Conservation (phyloP, 2,797 vertebrate species). For the Echeneis naucrates region DNA sequence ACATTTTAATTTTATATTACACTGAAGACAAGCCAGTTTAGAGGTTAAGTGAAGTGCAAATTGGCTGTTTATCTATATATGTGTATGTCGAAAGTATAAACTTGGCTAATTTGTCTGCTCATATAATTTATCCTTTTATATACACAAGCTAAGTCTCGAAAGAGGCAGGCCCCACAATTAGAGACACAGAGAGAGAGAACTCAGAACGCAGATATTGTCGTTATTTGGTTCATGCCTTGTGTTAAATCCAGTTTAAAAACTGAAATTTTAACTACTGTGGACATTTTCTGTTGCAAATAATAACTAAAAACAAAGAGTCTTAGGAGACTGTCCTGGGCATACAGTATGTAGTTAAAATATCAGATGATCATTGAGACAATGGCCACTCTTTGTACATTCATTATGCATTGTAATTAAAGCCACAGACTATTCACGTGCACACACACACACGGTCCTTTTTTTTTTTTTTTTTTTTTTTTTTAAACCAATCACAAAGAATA, state of each 20-base stretch:
- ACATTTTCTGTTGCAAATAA: neutral
- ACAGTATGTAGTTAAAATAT: neutral
- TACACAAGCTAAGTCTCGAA: too few relatives aligned
- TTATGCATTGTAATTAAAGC: conserved; percentile 43
- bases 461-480: conserved; percentile 39
- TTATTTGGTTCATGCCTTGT: neutral
- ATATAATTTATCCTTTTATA: too few relatives aligned
- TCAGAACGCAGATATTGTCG: neutral
- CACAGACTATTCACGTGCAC: neutral
- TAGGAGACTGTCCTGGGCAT: neutral
- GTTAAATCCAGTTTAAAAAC: neutral
- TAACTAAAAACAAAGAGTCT: neutral
- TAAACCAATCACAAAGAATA: conserved; percentile 71
- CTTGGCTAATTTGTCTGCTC: too few relatives aligned
- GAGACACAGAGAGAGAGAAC: neutral
- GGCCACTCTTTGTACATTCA: conserved; percentile 20
- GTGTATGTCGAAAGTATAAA: too few relatives aligned
- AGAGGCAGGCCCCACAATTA: too few relatives aligned
- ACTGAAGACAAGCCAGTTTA: too few relatives aligned
- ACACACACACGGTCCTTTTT: conserved; percentile 4
- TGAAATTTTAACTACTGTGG: neutral
- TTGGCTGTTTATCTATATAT: too few relatives aligned
- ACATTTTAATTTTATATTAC: too few relatives aligned
- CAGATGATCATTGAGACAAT: conserved; percentile 15
- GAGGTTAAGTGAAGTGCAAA: too few relatives aligned